Conservation (phyloP, 1,140 invertebrate species). For the Coenobita brevimanus region DNA sequence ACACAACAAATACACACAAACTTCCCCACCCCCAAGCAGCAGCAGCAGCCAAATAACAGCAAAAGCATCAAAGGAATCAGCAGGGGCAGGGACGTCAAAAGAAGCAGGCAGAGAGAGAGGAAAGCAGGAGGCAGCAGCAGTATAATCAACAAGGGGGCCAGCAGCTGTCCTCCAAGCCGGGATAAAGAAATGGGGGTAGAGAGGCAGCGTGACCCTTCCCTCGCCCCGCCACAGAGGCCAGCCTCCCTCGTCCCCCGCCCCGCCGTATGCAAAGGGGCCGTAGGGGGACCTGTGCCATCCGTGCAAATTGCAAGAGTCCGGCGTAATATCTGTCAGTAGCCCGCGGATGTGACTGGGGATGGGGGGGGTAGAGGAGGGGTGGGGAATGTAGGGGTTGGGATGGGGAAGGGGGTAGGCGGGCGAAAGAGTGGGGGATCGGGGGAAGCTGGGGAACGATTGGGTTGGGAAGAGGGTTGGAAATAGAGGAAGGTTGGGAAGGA, state of each 20-base stretch:
- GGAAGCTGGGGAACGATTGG: too few species aligned
- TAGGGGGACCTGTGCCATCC: conserved; percentile 32
- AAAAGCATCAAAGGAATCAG: too few species aligned
- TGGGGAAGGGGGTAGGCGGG: not conserved
- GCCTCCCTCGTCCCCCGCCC: not conserved
- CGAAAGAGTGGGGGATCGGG: too few species aligned
- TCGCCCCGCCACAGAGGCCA: not conserved
- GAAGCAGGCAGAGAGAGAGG: not conserved
- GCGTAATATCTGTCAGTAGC: conserved; percentile 46
- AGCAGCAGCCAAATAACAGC: not conserved
- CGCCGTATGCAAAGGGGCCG: conserved; percentile 32
- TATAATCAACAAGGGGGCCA: not conserved
- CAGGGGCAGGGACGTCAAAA: not conserved
- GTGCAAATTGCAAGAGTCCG: conserved; percentile 50
- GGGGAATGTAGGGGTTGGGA: conserved; percentile 7
- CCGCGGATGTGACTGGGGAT: not conserved
- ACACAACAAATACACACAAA: too few species aligned
- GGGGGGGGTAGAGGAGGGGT: not conserved
- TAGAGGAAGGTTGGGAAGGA: too few species aligned
- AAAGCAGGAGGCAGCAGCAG: not conserved
- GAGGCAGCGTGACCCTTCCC: not conserved
- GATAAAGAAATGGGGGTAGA: too few species aligned
- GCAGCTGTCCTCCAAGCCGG: too few species aligned
- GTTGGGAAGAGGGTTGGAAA: too few species aligned
- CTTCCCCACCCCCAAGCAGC: not conserved